A percentile compares a stretch with the other conserved stretches of the same genome.
Conservation (phyloP, 1,140 invertebrate genomes). For the Cherax quadricarinatus region DNA sequence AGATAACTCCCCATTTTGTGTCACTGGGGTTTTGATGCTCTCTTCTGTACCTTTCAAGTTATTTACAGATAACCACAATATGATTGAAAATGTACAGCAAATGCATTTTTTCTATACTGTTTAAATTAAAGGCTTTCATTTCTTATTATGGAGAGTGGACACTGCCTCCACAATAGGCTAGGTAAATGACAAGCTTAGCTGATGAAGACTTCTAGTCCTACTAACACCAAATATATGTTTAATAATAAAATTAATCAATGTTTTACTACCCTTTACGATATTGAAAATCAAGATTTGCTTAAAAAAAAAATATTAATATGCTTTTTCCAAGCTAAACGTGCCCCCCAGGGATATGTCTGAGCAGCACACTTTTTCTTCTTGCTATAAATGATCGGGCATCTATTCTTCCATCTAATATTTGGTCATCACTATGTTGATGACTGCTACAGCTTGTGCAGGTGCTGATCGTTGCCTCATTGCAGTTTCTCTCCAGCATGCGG, state of each 20-base stretch:
- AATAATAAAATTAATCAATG: slow-evolving; percentile 58
- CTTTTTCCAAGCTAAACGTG: no score
- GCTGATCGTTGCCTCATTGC: no score
- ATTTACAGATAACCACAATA: slow-evolving; percentile 33
- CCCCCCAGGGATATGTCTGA: no score
- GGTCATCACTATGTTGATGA: no score
- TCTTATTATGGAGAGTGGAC: neutral
- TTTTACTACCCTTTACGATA: neutral
- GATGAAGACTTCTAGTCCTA: slow-evolving; percentile 73
- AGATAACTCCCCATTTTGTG: slow-evolving; percentile 19
- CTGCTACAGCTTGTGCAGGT: no score
- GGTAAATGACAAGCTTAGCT: slow-evolving; percentile 72
- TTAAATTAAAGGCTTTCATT: slow-evolving; percentile 6
- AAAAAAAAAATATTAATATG: no score
- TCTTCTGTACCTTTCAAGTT: slow-evolving; percentile 42
- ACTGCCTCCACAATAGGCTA: slow-evolving; percentile 41
- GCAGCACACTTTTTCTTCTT: no score
- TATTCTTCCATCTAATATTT: no score
- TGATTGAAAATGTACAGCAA: slow-evolving; percentile 36
- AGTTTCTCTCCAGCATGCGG: no score
- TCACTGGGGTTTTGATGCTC: slow-evolving; percentile 10
- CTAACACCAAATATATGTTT: slow-evolving; percentile 74
- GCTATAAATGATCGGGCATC: no score
- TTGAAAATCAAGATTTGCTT: no score
- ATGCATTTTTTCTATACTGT: slow-evolving; percentile 26